These are phyloP conservation scores for Callopanchax toddi DNA, from an alignment of 2,113 vertebrate species.

Conservation along the genomic window DNA sequence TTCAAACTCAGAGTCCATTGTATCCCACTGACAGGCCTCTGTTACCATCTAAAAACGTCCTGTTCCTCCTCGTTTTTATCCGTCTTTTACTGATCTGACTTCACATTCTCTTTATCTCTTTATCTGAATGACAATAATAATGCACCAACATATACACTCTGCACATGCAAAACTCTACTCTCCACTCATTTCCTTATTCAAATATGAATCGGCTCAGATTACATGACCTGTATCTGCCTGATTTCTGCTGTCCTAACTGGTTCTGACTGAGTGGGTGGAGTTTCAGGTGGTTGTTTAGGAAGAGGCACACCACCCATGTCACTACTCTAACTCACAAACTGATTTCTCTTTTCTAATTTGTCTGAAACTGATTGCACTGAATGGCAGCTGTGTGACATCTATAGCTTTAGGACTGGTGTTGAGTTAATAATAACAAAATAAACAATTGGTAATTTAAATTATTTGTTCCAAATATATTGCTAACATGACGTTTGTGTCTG, in stretches of 20 bases:
- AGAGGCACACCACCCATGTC: background rate
- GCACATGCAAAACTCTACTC: conserved; percentile 55
- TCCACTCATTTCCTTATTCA: conserved; percentile 66
- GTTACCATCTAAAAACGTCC: background rate
- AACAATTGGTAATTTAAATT: background rate
- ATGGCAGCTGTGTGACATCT: background rate
- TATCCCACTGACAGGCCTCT: background rate
- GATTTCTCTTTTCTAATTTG: too few relatives aligned
- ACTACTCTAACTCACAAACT: too few relatives aligned
- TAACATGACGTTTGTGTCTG: too few relatives aligned
- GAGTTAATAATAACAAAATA: background rate
- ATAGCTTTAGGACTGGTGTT: background rate
- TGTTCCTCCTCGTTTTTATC: background rate
- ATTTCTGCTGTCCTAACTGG: background rate
- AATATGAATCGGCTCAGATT: conserved; percentile 48
- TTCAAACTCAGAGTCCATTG: conserved; percentile 45
- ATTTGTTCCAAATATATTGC: too few relatives aligned
- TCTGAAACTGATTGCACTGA: background rate
- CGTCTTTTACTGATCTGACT: conserved; percentile 7
- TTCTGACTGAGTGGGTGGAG: background rate
- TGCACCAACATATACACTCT: conserved; percentile 1
- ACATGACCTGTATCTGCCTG: background rate
- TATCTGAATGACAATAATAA: background rate
- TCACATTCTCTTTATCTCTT: background rate
- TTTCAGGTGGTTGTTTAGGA: background rate